Percentiles rank a stretch among this genome's conserved stretches.
Evolutionary conservation across 2,797 vertebrate species (phyloP).

Genomic region (Lacerta viridis): DNA sequence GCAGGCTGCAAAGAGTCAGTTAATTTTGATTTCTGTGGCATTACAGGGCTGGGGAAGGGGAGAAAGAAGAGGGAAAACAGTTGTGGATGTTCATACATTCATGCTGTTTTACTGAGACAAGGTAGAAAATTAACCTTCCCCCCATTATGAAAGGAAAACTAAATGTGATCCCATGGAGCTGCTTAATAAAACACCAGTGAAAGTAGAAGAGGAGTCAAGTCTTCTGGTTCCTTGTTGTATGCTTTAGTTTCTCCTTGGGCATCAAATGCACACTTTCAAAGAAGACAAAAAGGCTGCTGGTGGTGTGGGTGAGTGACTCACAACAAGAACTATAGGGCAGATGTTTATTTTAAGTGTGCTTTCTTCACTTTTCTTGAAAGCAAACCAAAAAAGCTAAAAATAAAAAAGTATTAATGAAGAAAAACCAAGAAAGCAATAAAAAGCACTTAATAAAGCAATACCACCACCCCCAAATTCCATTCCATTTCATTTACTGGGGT

Average conservation of each 20-base stretch:
- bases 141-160: neutral
- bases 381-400: neutral
- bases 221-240: neutral
- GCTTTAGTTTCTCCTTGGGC: neutral
- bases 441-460: neutral
- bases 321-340: neutral
- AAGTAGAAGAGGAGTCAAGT: neutral
- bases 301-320: too few species aligned
- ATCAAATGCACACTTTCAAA: neutral
- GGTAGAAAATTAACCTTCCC: neutral
- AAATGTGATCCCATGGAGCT: neutral
- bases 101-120: neutral
- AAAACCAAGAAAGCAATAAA: neutral
- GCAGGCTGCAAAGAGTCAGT: slow-evolving; percentile 47
- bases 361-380: neutral
- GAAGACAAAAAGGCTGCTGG: neutral
- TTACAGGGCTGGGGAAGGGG: neutral
- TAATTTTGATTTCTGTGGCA: slow-evolving; percentile 49
- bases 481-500: too few species aligned
- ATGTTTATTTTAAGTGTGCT: neutral
- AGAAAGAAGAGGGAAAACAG: neutral
- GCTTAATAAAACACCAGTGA: neutral
- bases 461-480: neutral
- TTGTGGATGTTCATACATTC: neutral
- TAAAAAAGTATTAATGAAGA: neutral